Evolutionary conservation across 2,888 invertebrate species (phyloP), one percentile per base, ranked within the genome.

Genomic region (Phyllotreta cruciferae): DNA sequence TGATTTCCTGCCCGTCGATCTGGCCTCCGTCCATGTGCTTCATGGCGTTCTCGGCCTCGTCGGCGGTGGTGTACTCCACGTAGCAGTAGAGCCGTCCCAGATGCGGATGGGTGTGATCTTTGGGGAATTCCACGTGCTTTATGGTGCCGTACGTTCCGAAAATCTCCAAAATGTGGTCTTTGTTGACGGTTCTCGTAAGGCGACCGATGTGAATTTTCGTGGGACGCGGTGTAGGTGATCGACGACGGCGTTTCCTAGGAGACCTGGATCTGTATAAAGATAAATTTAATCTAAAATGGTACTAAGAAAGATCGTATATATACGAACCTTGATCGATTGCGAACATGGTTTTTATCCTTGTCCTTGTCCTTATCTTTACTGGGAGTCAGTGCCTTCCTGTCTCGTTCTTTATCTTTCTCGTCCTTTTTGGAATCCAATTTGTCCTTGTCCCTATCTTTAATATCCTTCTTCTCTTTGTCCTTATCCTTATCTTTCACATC

Each of bases 1-100:
- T 94, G 56, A 98, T 92, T 83, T 96, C 96, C 80, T 96, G 94
- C 10, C 95, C 95, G 83, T 97, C 96, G 76, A 98, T 93, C 83
- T 97, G 96, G 58, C 96, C 99, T 78, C 98, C 98, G 83, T 99
- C 98, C 98, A 99, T 98, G 78, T 98, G 96, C 81, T 98, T 98
- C 90, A 98, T 94, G 0, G 98, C 98, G 80, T 96, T 96, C 79
- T 98, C 97, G 13, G 98, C 98, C 81, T 98, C 97, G 71, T 98
- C 98, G 0, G 96, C 86, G 58, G 90, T 94, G 70, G 89, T 90
- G 82, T 92, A 99, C 77, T 99, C 98, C 1, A 99, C 93, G 80
- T 98, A 98, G 8, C 96, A 96, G 81, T 93, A 94, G 0, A 97
- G 96, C 35, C 94, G 87, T n/a, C 94, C 93, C 71, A 94, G 87